These are phyloP conservation scores for Serilophus lunatus DNA, from an alignment of 2,113 vertebrate genomes.

Conservation along the genomic window DNA sequence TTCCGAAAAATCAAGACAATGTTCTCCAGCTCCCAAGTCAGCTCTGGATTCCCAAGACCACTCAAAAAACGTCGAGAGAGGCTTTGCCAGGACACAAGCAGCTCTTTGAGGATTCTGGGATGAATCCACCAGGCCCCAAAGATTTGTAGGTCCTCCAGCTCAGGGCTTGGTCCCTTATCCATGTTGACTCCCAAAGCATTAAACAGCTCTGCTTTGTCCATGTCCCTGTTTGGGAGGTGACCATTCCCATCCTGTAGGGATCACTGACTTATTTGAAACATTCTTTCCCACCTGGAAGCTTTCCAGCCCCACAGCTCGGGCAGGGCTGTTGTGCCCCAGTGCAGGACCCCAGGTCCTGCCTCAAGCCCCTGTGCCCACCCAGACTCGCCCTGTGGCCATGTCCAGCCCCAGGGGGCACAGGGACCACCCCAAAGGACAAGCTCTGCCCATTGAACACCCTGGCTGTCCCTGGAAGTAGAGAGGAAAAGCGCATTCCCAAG, in stretches of 20 bases:
- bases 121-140: background rate
- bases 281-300: background rate
- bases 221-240: background rate
- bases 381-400: rapidly evolving
- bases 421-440: background rate
- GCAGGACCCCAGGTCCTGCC: background rate
- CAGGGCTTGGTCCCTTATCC: background rate
- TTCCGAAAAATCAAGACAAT: background rate
- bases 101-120: background rate
- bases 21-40: background rate
- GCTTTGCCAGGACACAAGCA: background rate
- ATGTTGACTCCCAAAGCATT: background rate
- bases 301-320: background rate
- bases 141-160: background rate
- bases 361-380: background rate
- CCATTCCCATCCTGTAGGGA: background rate
- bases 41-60: background rate
- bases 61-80: background rate
- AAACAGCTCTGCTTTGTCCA: background rate
- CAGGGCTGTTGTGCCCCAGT: background rate
- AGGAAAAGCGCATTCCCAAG: background rate
- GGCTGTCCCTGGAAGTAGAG: background rate
- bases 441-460: background rate
- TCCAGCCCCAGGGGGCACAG: background rate
- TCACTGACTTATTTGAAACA: too few species aligned